Evolutionary conservation across 1,140 invertebrate genomes (phyloP).

Genomic region (Sarcophaga peregrina): DNA sequence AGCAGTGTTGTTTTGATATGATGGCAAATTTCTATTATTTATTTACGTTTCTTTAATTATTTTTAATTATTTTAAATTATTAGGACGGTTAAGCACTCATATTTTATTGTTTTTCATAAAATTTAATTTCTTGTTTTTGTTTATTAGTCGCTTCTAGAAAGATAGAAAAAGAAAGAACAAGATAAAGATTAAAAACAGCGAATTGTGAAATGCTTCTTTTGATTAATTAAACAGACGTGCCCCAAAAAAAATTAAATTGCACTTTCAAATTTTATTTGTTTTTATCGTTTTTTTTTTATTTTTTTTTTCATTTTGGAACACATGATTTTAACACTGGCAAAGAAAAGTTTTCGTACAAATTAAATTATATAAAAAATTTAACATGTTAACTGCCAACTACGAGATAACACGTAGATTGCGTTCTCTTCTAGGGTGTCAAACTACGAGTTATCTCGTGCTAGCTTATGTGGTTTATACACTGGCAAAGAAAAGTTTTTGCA

Average conservation of each 20-base stretch:
- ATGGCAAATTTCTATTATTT: slow-evolving; percentile 35
- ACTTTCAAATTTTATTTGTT: no score
- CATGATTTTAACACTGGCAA: no score
- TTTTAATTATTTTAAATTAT: slow-evolving; percentile 30
- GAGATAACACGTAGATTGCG: no score
- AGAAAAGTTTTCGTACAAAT: no score
- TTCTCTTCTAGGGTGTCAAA: no score
- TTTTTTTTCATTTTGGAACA: no score
- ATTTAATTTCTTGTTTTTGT: background rate
- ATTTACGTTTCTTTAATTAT: slow-evolving; percentile 24
- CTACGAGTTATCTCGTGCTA: no score
- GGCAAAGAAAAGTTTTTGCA: no score
- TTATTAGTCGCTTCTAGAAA: background rate
- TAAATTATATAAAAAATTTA: no score
- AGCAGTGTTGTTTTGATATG: slow-evolving; percentile 4
- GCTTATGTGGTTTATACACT: no score
- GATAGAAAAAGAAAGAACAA: background rate
- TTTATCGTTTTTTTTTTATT: no score
- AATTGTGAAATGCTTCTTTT: background rate
- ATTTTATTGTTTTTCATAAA: slow-evolving; percentile 32
- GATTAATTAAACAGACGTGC: background rate
- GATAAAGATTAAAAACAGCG: background rate
- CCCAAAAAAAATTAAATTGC: background rate
- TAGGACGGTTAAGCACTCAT: slow-evolving; percentile 37
- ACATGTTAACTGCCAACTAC: no score